These are phyloP conservation scores for Epistrophe grossulariae DNA, from an alignment of 2,888 invertebrate genomes.

Conservation along the genomic window DNA sequence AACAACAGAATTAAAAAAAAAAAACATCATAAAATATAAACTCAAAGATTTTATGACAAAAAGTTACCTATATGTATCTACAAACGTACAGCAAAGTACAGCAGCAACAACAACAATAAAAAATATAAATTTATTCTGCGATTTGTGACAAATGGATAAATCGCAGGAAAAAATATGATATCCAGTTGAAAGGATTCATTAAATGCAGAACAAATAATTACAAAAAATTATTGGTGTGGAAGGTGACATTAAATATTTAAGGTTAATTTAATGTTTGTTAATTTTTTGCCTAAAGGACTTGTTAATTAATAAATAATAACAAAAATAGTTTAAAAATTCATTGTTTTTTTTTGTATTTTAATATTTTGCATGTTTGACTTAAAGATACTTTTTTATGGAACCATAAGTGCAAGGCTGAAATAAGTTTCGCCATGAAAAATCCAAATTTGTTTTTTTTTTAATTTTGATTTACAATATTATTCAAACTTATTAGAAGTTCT, in stretches of 20 bases:
- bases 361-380: no score
- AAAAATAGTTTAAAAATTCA: no score
- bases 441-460: no score
- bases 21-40: not conserved
- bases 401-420: no score
- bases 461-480: no score
- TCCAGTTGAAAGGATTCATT: conserved; percentile 2
- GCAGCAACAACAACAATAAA: not conserved
- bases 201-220: conserved; percentile 4
- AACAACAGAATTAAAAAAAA: not conserved
- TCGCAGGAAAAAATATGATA: not conserved
- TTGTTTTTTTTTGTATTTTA: no score
- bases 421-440: no score
- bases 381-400: no score
- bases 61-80: no score
- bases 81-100: not conserved
- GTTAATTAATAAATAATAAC: not conserved
- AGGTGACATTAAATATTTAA: conserved; percentile 15
- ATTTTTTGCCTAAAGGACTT: not conserved
- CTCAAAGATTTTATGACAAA: conserved; percentile 10
- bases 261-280: not conserved
- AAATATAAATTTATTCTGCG: not conserved
- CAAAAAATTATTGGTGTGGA: conserved; percentile 1
- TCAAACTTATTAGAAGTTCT: no score
- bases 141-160: conserved; percentile 21